phyloP scores from a whole-genome alignment of 53 echinoderm and acorn worm species.

The Mesocentrotus franciscanus region DNA sequence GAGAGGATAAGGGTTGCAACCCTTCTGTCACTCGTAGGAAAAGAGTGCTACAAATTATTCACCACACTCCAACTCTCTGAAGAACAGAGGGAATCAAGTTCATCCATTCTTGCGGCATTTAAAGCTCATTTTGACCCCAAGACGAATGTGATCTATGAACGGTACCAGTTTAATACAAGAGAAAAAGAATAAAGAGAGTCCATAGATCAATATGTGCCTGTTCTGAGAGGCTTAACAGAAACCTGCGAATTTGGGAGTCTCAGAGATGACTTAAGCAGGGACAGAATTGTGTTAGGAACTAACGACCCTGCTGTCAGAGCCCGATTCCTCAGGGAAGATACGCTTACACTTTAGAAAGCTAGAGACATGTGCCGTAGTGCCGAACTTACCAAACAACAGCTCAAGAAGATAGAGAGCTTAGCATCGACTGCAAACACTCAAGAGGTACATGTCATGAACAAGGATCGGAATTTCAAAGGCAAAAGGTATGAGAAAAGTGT shows the following conservation, averaged over 20 bases:
- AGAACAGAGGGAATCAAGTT: no score
- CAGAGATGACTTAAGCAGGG: not conserved
- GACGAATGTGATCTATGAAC: not conserved
- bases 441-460: no score
- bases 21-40: no score
- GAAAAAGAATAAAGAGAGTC: not conserved
- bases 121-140: not conserved
- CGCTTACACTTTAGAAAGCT: not conserved
- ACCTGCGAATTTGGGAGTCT: not conserved
- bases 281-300: not conserved
- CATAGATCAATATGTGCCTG: not conserved
- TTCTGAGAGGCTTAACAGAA: not conserved
- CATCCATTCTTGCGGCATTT: no score
- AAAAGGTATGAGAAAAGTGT: no score
- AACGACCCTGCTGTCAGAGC: not conserved
- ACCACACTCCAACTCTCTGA: no score
- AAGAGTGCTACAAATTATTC: no score
- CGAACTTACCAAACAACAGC: no score
- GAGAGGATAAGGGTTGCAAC: no score
- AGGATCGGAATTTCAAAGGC: no score
- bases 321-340: not conserved
- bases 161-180: not conserved
- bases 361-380: not conserved
- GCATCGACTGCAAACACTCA: no score
- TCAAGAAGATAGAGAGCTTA: no score